Base-by-base conservation (phyloP, 2,888 invertebrate genomes). In the Hymenopus coronatus region DNA sequence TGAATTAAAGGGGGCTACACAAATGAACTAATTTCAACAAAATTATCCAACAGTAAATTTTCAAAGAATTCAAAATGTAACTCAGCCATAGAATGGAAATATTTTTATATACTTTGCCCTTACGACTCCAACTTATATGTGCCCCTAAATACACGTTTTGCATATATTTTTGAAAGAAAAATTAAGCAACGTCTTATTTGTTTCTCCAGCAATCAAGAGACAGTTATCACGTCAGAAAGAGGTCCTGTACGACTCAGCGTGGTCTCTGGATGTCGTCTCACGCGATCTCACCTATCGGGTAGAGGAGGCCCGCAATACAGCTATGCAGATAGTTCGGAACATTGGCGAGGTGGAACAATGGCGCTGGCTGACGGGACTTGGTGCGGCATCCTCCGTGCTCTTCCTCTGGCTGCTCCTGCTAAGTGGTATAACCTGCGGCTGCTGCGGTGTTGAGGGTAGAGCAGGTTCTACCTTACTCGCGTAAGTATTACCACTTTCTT, bases 291-390 rank as follows among this genome's bases (percentile, higher is more conserved):
- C 94, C 88, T 92, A 93, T 1, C 91, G 94, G 88, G 93, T 94
- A 88, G 93, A 93, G 89, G 92, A 93, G 27, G 92, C 94, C 28
- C 92, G 93, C 89, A 93, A 93, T 90, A 84, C 82, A 82, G 91
- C 94, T 30, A 93, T 94, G 90, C 90, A 93, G 70, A 92, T 94
- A 90, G 92, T 94, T 91, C 88, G 89, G 40, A 88, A 87, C 30
- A 91, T 95, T 85, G 94, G 94, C 90, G 93, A 93, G 89, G 94
- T 95, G 91, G 96, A 96, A 91, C 93, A 95, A 91, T 95, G 94
- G 94, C 94, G 96, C 91, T 96, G 96, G 96, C 93, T 94, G 85
- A 91, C 94, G 83, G 95, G 96, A 92, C 92, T 96, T 90, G 95
- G 96, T 90, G 92, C 93, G 84, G 93, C 94, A 87, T 93, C 94